These are phyloP conservation scores for Megalurothrips usitatus DNA, from an alignment of 2,888 invertebrate genomes.

Conservation along the genomic window DNA sequence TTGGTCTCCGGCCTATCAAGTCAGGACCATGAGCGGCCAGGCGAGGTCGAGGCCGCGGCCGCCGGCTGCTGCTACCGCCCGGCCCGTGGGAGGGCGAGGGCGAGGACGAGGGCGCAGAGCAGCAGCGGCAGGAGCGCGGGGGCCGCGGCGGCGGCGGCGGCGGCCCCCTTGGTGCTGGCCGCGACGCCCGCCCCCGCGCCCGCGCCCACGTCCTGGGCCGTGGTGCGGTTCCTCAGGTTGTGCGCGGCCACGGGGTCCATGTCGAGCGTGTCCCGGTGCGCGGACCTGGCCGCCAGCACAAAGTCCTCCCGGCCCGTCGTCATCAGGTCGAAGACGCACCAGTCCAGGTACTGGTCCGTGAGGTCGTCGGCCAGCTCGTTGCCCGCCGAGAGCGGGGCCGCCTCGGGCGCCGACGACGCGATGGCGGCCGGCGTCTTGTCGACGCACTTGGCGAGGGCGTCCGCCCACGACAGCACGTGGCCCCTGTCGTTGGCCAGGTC, in stretches of 20 bases:
- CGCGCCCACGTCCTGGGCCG: conserved; percentile 31
- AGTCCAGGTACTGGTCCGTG: conserved; percentile 53
- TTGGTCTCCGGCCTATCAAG: neutral
- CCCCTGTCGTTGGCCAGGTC: conserved; percentile 44
- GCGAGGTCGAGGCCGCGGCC: no score
- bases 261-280: conserved; percentile 44
- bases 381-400: conserved; percentile 35
- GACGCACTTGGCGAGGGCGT: conserved; percentile 39
- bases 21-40: neutral
- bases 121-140: neutral
- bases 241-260: conserved; percentile 39
- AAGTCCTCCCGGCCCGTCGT: conserved; percentile 49
- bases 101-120: neutral
- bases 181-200: neutral
- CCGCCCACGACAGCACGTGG: conserved; percentile 39
- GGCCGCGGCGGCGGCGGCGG: neutral
- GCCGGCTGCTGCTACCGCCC: neutral
- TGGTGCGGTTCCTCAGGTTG: conserved; percentile 40
- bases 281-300: conserved; percentile 47
- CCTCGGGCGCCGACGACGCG: neutral
- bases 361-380: conserved; percentile 36
- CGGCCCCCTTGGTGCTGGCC: neutral
- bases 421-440: conserved; percentile 25
- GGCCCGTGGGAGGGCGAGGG: neutral
- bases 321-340: conserved; percentile 56